phyloP scores from a whole-genome alignment of 2,113 vertebrate species.

The Pantherophis guttatus region DNA sequence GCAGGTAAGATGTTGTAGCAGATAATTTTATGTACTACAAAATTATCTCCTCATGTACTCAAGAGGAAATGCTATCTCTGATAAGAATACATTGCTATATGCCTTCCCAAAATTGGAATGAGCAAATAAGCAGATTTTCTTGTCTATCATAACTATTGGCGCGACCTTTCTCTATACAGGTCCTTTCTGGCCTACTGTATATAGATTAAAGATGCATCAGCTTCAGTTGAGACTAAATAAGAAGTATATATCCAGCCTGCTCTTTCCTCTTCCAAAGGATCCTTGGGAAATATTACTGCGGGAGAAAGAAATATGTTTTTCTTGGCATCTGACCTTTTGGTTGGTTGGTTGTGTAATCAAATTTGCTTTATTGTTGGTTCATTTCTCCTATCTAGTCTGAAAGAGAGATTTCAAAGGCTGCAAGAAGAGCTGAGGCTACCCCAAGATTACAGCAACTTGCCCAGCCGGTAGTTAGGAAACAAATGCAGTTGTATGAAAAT shows the following conservation, averaged over 20 bases:
- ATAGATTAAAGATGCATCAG: not conserved
- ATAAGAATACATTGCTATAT: not conserved
- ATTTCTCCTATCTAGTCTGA: conserved; percentile 42
- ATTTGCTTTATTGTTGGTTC: not conserved
- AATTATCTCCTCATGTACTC: not conserved
- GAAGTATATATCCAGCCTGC: not conserved
- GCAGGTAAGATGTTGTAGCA: too few species aligned
- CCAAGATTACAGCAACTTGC: conserved; percentile 41
- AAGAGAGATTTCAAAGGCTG: conserved; percentile 4
- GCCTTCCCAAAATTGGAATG: not conserved
- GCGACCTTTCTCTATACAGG: not conserved
- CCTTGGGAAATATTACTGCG: not conserved
- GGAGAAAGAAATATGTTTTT: not conserved
- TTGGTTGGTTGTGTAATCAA: not conserved
- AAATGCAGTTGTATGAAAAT: conserved; percentile 35
- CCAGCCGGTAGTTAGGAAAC: conserved; percentile 45
- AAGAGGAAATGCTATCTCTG: not conserved
- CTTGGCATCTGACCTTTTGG: not conserved
- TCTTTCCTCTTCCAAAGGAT: not conserved
- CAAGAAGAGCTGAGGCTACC: conserved; percentile 7
- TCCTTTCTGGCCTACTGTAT: not conserved
- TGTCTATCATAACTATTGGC: not conserved
- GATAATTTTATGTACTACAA: too few species aligned
- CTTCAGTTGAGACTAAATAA: not conserved
- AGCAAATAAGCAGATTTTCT: not conserved